Percentiles rank a stretch among this genome's conserved stretches.
phyloP scores from a whole-genome alignment of 2,888 invertebrate species.

The Disparrhopalites patrizii region DNA sequence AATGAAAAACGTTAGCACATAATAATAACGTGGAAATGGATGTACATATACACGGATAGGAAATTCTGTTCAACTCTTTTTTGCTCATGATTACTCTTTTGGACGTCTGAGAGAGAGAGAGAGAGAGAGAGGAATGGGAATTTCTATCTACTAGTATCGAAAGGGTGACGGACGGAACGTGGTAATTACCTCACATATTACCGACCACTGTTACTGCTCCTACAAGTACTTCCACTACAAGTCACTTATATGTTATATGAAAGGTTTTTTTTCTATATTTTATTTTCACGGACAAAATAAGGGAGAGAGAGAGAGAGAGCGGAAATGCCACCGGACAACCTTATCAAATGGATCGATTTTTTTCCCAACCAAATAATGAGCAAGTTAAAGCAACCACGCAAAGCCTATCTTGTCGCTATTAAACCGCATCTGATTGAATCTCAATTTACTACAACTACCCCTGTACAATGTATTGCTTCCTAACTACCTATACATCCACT shows the following conservation, averaged over 20 bases:
- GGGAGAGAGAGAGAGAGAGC: conserved; percentile 3
- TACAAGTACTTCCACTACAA: background rate
- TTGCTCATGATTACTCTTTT: background rate
- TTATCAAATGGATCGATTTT: conserved; percentile 33
- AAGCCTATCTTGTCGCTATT: conserved; percentile 13
- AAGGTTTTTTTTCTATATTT: too few species aligned
- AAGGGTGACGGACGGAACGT: conserved; percentile 28
- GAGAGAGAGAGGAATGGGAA: conserved; percentile 21
- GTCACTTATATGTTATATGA: too few species aligned
- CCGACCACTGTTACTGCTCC: background rate
- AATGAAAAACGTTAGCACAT: too few species aligned
- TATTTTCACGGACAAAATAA: background rate
- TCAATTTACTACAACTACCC: conserved; percentile 10
- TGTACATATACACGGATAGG: background rate
- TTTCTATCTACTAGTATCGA: conserved; percentile 20
- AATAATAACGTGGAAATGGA: too few species aligned
- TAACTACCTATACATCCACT: too few species aligned
- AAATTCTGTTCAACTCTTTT: background rate
- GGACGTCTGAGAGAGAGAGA: background rate
- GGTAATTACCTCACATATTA: conserved; percentile 21
- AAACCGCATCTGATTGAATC: conserved; percentile 29
- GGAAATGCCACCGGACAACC: conserved; percentile 33
- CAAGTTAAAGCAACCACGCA: conserved; percentile 30
- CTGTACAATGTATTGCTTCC: too few species aligned
- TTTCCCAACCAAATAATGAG: conserved; percentile 32